Base-by-base conservation (phyloP, 2,888 invertebrate species). In the Cryptocheilus praepositus region DNA sequence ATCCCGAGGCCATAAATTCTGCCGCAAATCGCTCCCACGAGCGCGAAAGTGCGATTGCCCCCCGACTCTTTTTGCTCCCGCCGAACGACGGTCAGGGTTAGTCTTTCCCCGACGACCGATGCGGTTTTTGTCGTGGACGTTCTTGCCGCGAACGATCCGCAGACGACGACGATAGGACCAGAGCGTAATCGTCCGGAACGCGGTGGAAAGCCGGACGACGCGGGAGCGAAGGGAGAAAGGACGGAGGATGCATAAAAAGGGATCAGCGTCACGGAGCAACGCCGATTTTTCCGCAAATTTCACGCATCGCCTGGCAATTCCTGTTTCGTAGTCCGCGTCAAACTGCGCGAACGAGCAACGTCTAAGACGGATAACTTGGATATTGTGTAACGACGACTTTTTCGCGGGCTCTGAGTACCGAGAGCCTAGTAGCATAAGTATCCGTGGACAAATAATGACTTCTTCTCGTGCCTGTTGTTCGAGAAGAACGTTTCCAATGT, bases 221-320 rank as follows among this genome's bases (percentile, higher is more conserved):
- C 61, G 64, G 19, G 15, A 63, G 61, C 54, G 25, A 21, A 19
- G 44, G 36, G 22, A 36, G 36, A 11, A 36, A 36, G 36, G 36
- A 36, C 36, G 36, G 36, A 36, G 36, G 36, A 11, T 11, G 36
- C 36, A 11, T 36, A 36, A 36, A 36, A 36, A 36, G 36, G 36
- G 36, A 36, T 11, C 13, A 11, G 36, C 36, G 36, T 36, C 36
- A 36, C 36, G 36, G 36, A 36, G 36, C 7, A 36, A 11, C 36
- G 36, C 36, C 36, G 36, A 75, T 61, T 64, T 73, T 70, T 67
- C 49, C 61, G 43, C 63, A 53, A 56, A 54, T 61, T 71, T 73
- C 60, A 71, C 63, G 74, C 65, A 62, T 66, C 63, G 49, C 53
- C 44, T 64, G 63, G 21, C 62, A 56, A n/a, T 36, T 11, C 36